Base-by-base conservation (phyloP, 2,797 vertebrate species). In the Parauchenoglanis punctatus region DNA sequence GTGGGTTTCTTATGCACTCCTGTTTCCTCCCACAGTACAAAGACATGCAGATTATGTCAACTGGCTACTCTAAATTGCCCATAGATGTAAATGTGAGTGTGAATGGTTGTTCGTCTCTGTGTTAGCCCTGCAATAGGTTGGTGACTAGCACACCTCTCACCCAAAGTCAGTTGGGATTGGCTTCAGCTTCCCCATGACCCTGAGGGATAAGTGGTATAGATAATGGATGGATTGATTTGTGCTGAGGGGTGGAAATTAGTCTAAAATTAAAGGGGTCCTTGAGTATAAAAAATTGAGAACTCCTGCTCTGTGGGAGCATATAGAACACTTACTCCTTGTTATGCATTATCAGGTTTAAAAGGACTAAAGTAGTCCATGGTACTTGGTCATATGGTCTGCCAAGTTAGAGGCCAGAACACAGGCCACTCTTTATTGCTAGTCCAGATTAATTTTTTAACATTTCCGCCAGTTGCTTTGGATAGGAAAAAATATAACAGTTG, bases 401-500 rank as follows among this genome's bases (percentile, higher is more conserved):
- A 59, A 82, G 67, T 52, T 75, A 85, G 46, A 40, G 17, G n/a
- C 65, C 59, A 84, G 40, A 81, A 88, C 88, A 91, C 73, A 89
- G 75, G 11, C 52, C 4, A 13, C 52, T 65, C 77, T 89, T 88
- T 85, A 84, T 88, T 88, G 91, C 76, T 75, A 87, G 67, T 85
- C 85, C 61, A 81, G 76, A 85, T 89, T 76, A 8, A 80, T 91
- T 91, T 91, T 44, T 6, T 87, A 92, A 90, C 73, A 61, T 59
- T 82, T 90, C 61, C 87, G 73, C 89, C 89, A 89, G 87, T 87
- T 85, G 81, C 88, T 89, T 82, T 87, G 25, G 81, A 81, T 75
- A 87, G 75, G 81, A 87, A 87, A 90, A 68, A 81, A 88, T 88
- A 85, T 91, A 89, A 83, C 13, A 89, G 88, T 85, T 80, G 46